Evolutionary conservation across 2,797 vertebrate genomes (phyloP), one percentile per base, ranked within the genome.

Genomic region (Crocodylus rhombifer): DNA sequence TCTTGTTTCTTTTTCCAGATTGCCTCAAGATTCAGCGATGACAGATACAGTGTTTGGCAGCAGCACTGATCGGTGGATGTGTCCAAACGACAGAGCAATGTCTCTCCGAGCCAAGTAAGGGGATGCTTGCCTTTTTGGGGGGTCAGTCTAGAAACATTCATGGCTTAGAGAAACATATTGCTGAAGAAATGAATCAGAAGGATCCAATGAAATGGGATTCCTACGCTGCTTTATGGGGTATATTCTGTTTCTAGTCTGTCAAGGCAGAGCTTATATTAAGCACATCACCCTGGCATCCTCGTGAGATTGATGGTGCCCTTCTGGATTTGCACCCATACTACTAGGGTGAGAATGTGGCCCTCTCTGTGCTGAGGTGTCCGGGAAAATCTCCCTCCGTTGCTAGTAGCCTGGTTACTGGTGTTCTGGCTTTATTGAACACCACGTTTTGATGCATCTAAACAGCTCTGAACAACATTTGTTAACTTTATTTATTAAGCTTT

Each of bases 31-130:
- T 64, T 75, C 28, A 2, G 58, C 36, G 84, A 98, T 98, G 98
- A 98, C 98, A 0, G 95, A 98, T 91, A 93, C 98, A 0, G 98
- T 98, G 88, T 90, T 98, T 93, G 98, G 98, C 5, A 96, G 85
- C 95, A 96, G 96, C 89, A 95, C 98, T 0, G 97, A 95, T 85
- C 98, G 97, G 60, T 98, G 98, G 98, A 96, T 97, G 97, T 98
- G 97, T 73, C 98, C 98, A 17, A 82, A 97, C 0, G 97, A 98
- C 85, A 97, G 97, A 15, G 97, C 97, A 92, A 97, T 97, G 97
- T 95, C 97, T 7, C 97, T 98, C 62, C 96, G 97, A 42, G 90
- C 98, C 58, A 96, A 97, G 98, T 98, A 96, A 98, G 96, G 75
- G 4, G 8, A 57, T 75, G 57, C 61, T 7, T 5, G 71, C 25